Evolutionary conservation across 2,113 vertebrate species (phyloP), one percentile per base, ranked within the genome.

Genomic region (Rana temporaria): DNA sequence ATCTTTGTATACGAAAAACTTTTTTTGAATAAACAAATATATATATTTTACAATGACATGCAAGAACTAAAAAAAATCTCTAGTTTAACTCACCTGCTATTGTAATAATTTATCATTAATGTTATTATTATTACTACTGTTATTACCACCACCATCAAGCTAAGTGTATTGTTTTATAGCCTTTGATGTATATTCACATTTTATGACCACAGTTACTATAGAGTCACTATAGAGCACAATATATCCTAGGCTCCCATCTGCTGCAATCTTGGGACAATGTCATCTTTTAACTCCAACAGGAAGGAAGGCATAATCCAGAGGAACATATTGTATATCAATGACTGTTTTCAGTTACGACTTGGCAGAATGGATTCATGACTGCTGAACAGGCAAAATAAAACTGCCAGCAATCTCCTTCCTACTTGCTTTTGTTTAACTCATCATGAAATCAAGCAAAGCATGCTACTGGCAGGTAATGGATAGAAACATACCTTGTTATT

Each of bases 361-460:
- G 59, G 69, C 79, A 66, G 79, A 74, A 82, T 55, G n/a, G 60
- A 73, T 74, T 60, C 62, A 82, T 60, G 65, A 82, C 79, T 81
- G 68, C 79, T 81, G 79, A 81, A 18, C 59, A 62, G 19, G 52
- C 20, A 55, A 64, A 60, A 60, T 38, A 60, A 76, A 81, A 73
- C 59, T 20, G 19, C 38, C 60, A 73, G 32, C 42, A 32, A 55
- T 81, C 67, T 32, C 26, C 57, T 53, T 72, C 19, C 16, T 53
- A 78, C 57, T 52, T 38, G 66, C 56, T 69, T 70, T 70, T 62
- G 30, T 80, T 62, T 80, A 80, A 70, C 34, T 67, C 76, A 55
- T 67, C 62, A 65, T 9, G 57, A n/a, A 14, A 68, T n/a, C 14
- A 9, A 67, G 52, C 77, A 64, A 67, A 79, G 26, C n/a, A 34